A percentile compares a stretch with the other conserved stretches of the same genome.
Conservation (phyloP, 1,140 invertebrate species). For the Caerostris darwini region DNA sequence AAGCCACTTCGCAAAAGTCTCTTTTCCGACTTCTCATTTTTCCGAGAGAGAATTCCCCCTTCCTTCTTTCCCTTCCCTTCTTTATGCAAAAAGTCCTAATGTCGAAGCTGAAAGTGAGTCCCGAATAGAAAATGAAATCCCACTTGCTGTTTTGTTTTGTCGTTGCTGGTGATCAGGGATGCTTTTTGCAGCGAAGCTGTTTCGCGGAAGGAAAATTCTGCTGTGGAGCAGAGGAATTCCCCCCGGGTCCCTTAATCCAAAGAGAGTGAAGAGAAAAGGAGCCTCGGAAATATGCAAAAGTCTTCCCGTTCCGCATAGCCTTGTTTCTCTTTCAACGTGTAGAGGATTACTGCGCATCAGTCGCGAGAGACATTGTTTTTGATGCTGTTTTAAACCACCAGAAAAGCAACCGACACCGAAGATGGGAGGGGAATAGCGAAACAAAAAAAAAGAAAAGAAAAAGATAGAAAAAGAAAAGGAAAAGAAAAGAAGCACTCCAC, state of each 20-base stretch:
- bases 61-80: constrained; percentile 27
- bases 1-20: constrained; percentile 71
- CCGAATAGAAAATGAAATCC: constrained; percentile 74
- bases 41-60: constrained; percentile 33
- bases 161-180: constrained; percentile 73
- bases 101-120: constrained; percentile 38
- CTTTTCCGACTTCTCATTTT: constrained; percentile 62
- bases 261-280: constrained; percentile 56
- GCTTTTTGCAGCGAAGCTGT: constrained; percentile 22
- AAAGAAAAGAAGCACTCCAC: neutral
- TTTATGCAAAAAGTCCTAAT: constrained; percentile 75
- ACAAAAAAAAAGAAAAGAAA: constrained; percentile 30
- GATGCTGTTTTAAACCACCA: constrained; percentile 75
- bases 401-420: constrained; percentile 74
- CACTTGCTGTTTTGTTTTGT: constrained; percentile 76
- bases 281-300: constrained; percentile 77
- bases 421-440: constrained; percentile 22
- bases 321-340: constrained; percentile 64
- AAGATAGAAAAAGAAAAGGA: neutral
- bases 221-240: constrained; percentile 35
- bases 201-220: constrained; percentile 33
- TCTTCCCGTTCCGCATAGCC: constrained; percentile 61
- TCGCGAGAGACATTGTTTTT: constrained; percentile 76
- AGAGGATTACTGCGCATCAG: constrained; percentile 76
- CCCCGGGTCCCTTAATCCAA: constrained; percentile 69